These are phyloP conservation scores for Euthynnus affinis DNA, from an alignment of 2,797 vertebrate genomes.

Conservation along the genomic window DNA sequence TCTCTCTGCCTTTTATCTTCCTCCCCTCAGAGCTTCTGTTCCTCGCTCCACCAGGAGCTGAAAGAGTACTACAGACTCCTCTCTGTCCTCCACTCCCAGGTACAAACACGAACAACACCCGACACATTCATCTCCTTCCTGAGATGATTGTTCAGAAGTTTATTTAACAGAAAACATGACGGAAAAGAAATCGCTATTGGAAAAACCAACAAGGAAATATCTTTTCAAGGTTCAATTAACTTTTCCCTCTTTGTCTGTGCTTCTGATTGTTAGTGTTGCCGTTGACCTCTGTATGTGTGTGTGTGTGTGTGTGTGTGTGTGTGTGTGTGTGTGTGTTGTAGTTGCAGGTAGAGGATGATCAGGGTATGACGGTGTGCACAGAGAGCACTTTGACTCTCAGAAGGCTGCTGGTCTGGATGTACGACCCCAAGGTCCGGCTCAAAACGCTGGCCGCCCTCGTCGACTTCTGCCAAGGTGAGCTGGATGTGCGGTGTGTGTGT, in stretches of 20 bases:
- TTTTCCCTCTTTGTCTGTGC: too few relatives aligned
- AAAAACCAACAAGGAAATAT: too few relatives aligned
- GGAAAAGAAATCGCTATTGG: background rate
- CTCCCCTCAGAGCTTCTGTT: slow-evolving; percentile 93
- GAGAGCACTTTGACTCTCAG: slow-evolving; percentile 93
- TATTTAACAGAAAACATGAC: background rate
- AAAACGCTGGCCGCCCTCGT: slow-evolving; percentile 98
- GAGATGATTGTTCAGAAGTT: background rate
- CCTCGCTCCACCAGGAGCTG: slow-evolving; percentile 96
- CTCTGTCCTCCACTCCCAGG: slow-evolving; percentile 98
- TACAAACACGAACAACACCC: slow-evolving; percentile 54
- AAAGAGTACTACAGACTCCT: slow-evolving; percentile 97
- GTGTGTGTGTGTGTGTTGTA: slow-evolving; percentile 70
- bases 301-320: background rate
- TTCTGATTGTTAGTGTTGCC: background rate
- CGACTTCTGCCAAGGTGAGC: slow-evolving; percentile 96
- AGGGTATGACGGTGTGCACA: slow-evolving; percentile 90
- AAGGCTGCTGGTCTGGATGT: slow-evolving; percentile 98
- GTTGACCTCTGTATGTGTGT: too few relatives aligned
- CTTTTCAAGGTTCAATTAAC: too few relatives aligned
- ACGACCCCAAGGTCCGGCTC: slow-evolving; percentile 95
- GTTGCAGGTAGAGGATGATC: slow-evolving; percentile 97
- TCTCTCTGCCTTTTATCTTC: background rate
- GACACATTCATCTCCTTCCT: background rate
- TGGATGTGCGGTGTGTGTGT: background rate